phyloP scores from a whole-genome alignment of 2,888 invertebrate genomes.

The Melangyna quadrimaculata region DNA sequence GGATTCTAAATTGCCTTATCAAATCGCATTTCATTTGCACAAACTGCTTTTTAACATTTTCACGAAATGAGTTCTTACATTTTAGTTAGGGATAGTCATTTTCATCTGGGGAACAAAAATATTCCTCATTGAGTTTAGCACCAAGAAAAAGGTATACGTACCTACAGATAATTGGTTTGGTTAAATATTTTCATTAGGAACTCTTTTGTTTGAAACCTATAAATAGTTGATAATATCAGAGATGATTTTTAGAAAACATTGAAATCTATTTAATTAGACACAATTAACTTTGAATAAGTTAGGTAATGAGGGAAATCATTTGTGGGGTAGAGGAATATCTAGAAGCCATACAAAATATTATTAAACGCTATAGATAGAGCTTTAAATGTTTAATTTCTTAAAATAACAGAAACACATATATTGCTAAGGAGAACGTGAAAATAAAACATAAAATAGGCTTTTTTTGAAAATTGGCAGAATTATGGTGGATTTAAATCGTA shows the following conservation, averaged over 20 bases:
- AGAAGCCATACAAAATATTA: background rate
- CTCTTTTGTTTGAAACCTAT: background rate
- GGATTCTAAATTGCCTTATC: conserved; percentile 65
- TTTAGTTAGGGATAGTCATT: background rate
- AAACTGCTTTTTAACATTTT: conserved; percentile 43
- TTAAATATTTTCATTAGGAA: background rate
- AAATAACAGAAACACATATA: no score
- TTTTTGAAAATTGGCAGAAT: no score
- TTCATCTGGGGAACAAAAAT: background rate
- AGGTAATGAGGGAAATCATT: background rate
- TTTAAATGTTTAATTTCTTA: no score
- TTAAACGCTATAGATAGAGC: no score
- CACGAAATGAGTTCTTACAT: background rate
- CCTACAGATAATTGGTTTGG: background rate
- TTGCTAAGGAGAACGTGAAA: no score
- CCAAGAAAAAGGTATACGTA: background rate
- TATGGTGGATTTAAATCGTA: no score
- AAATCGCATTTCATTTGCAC: conserved; percentile 70
- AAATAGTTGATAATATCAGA: background rate
- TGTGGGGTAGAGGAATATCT: background rate
- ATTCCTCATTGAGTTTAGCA: background rate
- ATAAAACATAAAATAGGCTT: no score
- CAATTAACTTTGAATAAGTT: background rate
- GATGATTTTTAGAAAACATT: background rate
- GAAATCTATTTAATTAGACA: background rate